Percentiles rank a stretch among this genome's conserved stretches.
phyloP scores from a whole-genome alignment of 2,888 invertebrate genomes.

The Hyalella azteca region DNA sequence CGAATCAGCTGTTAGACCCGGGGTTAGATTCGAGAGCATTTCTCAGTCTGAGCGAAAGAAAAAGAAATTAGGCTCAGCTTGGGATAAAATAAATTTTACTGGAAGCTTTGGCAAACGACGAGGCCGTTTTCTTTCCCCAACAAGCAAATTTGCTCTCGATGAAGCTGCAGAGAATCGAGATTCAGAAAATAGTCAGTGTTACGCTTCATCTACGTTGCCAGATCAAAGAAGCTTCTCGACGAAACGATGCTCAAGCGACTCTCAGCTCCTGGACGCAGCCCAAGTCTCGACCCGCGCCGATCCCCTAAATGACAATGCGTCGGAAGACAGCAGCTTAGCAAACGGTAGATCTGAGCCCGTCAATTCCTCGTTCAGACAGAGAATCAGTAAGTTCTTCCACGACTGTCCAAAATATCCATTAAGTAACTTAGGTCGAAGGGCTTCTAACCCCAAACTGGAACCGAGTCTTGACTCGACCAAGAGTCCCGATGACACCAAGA shows the following conservation, averaged over 20 bases:
- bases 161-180: neutral
- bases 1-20: neutral
- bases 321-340: neutral
- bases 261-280: conserved; percentile 3
- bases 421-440: neutral
- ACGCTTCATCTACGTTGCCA: neutral
- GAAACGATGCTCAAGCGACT: conserved; percentile 22
- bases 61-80: neutral
- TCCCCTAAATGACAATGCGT: conserved; percentile 5
- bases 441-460: neutral
- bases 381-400: conserved; percentile 23
- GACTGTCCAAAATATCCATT: conserved; percentile 31
- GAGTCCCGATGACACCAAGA: neutral
- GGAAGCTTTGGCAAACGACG: neutral
- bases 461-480: neutral
- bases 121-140: neutral
- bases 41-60: neutral
- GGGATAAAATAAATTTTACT: conserved; percentile 9
- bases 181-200: neutral
- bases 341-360: neutral
- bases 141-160: neutral
- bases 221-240: neutral
- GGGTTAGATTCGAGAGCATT: neutral
- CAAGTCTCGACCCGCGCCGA: neutral
- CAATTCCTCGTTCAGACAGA: conserved; percentile 19